Evolutionary conservation across 2,113 vertebrate species (phyloP), one percentile per base, ranked within the genome.

Genomic region (Dipodomys spectabilis): DNA sequence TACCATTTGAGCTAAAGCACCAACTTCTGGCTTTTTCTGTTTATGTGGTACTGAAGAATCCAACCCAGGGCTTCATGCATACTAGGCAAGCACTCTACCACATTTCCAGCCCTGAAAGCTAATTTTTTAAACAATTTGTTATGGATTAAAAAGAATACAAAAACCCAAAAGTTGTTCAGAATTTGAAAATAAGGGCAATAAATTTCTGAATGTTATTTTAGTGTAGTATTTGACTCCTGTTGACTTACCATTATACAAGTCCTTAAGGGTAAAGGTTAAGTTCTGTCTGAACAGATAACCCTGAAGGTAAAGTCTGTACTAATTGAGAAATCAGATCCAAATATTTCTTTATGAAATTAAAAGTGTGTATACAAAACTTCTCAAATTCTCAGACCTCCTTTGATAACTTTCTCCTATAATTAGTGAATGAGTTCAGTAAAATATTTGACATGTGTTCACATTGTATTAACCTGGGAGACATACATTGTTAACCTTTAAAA

Each of bases 401-500:
- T 53, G 83, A 39, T 39, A 32, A 53, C 23, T 88, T 27, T 16
- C 27, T 89, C 25, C 4, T 19, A n/a, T 92, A n/a, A 64, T 64
- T 81, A 90, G 16, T 57, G 5, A 84, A 74, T 88, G 45, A 92
- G 9, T 39, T 73, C 53, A 57, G 15, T 57, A 74, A 87, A 94
- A 73, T 85, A 5, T 49, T 67, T 35, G 23, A 39, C 28, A 28
- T 28, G 18, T 60, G 4, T 60, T 93, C 62, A 81, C 10, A 79
- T 69, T 86, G 49, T 65, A 75, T 72, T 92, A 89, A 32, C 27
- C 49, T 45, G 11, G 67, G 32, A 86, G 8, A 44, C 35, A 72
- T 69, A 65, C 9, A 81, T 80, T 74, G 75, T 81, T 93, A 86
- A 85, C 15, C 68, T 89, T 92, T 64, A 22, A 49, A 77, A 92